Evolutionary conservation across 2,888 invertebrate genomes (phyloP).

Genomic region (Mythimna pallens): DNA sequence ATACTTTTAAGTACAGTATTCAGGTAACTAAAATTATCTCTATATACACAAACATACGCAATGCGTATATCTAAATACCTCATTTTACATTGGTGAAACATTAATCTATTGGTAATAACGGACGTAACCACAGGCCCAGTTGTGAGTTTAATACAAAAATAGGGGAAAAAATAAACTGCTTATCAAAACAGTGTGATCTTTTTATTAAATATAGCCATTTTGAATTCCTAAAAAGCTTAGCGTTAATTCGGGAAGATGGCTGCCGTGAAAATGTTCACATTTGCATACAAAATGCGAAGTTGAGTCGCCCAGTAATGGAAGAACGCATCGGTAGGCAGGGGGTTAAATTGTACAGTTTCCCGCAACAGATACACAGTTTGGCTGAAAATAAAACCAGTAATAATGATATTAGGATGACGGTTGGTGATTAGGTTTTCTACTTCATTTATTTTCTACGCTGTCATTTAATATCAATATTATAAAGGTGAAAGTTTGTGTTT

Average conservation of each 20-base stretch:
- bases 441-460: too few species aligned
- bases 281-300: slow-evolving; percentile 70
- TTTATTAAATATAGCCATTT: slow-evolving; percentile 56
- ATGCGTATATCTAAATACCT: too few species aligned
- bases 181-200: slow-evolving; percentile 49
- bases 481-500: too few species aligned
- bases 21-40: too few species aligned
- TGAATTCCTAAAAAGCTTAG: slow-evolving; percentile 50
- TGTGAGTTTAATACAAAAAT: background rate
- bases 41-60: too few species aligned
- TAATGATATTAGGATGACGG: too few species aligned
- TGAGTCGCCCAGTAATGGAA: slow-evolving; percentile 55
- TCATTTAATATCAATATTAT: too few species aligned
- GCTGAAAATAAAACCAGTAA: too few species aligned
- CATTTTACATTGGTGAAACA: background rate
- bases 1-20: too few species aligned
- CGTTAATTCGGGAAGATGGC: slow-evolving; percentile 68
- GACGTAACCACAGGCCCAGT: background rate
- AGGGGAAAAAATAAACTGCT: slow-evolving; percentile 13
- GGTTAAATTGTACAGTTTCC: slow-evolving; percentile 37
- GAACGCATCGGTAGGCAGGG: slow-evolving; percentile 40
- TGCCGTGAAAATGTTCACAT: slow-evolving; percentile 65
- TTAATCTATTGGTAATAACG: background rate
- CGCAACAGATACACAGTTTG: background rate
- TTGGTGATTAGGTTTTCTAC: too few species aligned